These are phyloP conservation scores for Meda fulgida DNA, from an alignment of 2,797 vertebrate species.

Conservation along the genomic window DNA sequence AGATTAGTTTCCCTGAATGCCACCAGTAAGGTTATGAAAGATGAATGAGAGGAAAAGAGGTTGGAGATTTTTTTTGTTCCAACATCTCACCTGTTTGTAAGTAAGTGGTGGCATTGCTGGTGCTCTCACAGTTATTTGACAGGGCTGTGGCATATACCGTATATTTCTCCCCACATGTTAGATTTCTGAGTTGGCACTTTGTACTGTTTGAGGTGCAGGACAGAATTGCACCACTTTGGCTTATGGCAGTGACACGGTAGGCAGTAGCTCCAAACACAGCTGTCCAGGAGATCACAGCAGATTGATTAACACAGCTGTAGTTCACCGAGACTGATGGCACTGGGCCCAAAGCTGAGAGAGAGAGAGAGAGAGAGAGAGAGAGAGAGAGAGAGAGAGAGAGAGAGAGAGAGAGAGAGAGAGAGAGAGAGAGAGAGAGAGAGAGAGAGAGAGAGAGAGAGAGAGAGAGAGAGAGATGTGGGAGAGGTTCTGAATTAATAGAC, in stretches of 20 bases:
- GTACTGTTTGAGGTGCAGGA: slow-evolving; percentile 65
- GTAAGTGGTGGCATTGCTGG: slow-evolving; percentile 54
- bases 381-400: slow-evolving; percentile 47
- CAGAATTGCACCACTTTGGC: slow-evolving; percentile 50
- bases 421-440: slow-evolving; percentile 47
- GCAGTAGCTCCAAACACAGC: slow-evolving; percentile 69
- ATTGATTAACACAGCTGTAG: slow-evolving; percentile 70
- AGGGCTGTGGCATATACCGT: slow-evolving; percentile 68
- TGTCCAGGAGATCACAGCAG: slow-evolving; percentile 68
- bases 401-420: slow-evolving; percentile 47
- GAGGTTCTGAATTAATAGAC: neutral
- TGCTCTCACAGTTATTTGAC: slow-evolving; percentile 71
- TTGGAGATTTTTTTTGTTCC: neutral
- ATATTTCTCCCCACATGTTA: slow-evolving; percentile 73
- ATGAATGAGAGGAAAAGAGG: neutral
- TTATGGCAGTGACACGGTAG: slow-evolving; percentile 68
- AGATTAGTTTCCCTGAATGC: slow-evolving; percentile 1
- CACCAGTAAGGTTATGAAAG: neutral
- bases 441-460: slow-evolving; percentile 47
- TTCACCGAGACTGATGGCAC: slow-evolving; percentile 67
- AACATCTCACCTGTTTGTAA: slow-evolving; percentile 67
- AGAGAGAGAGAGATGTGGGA: neutral
- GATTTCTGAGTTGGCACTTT: slow-evolving; percentile 65
- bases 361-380: neutral
- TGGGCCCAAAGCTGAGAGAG: slow-evolving; percentile 70